phyloP scores from a whole-genome alignment of 2,888 invertebrate genomes.

The Eremobia ochroleuca region DNA sequence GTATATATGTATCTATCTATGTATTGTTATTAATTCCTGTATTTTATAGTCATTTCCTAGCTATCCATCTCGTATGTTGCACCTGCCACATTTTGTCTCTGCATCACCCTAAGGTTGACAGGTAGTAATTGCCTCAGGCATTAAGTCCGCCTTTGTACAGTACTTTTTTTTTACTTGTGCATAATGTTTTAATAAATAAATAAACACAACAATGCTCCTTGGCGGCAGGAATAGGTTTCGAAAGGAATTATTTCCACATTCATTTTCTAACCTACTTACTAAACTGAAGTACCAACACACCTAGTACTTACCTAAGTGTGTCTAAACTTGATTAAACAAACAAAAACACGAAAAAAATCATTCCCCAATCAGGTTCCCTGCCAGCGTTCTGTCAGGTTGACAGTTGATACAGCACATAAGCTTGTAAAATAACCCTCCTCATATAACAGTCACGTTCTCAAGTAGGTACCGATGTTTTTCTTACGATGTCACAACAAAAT shows the following conservation, averaged over 20 bases:
- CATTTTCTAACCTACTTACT: too few species aligned
- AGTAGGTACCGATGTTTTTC: conserved; percentile 31
- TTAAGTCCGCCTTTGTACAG: too few species aligned
- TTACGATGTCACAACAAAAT: neutral
- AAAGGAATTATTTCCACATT: neutral
- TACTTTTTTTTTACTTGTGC: too few species aligned
- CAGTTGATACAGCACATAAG: conserved; percentile 35
- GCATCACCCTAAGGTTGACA: too few species aligned
- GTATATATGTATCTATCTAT: too few species aligned
- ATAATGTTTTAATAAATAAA: too few species aligned
- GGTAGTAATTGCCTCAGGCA: too few species aligned
- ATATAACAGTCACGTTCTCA: conserved; percentile 47
- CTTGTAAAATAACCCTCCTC: conserved; percentile 47
- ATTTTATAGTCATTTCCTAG: too few species aligned
- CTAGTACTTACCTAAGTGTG: neutral
- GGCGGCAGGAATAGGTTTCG: neutral
- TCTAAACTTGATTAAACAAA: conserved; percentile 33
- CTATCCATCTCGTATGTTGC: too few species aligned
- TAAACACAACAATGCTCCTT: too few species aligned
- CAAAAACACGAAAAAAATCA: conserved; percentile 26
- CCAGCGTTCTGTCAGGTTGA: conserved; percentile 30
- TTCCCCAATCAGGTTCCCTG: conserved; percentile 16
- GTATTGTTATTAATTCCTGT: too few species aligned
- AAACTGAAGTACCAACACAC: neutral
- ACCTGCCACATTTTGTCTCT: too few species aligned